Evolutionary conservation across 2,888 invertebrate species (phyloP), one percentile per base, ranked within the genome.

Genomic region (Xanthorhoe designata): DNA sequence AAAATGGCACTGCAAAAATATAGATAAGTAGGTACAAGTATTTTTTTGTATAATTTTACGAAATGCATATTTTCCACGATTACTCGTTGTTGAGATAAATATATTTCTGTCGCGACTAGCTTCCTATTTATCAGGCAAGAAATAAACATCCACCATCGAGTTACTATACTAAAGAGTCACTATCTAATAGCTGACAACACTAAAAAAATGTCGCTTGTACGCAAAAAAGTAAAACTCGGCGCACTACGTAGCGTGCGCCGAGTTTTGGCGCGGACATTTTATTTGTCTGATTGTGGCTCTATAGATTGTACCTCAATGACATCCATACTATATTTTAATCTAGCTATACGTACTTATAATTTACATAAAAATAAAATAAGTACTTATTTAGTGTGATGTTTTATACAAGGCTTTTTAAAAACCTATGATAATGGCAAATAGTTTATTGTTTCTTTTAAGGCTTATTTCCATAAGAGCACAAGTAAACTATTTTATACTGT

Each of bases 1-100:
- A 45, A 60, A 53, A 64, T 64, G 64, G 64, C 64, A 64, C 64
- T 54, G n/a, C 29, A 51, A 51, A 18, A 10, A 51, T 15, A 32
- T 50, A 38, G 10, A 42, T 24, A n/a, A n/a, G n/a, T 35, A 35
- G 9, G 10, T 35, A 42, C 18, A 18, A 32, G 18, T 35, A 35
- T 17, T 32, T 9, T 19, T 50, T 17, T 32, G n/a, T 19, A 50
- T 38, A 18, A 7, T n/a, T 13, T 35, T 51, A 32, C 45, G 52
- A 47, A 61, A 61, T 61, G 60, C 60, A 61, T 61, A 61, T 32
- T 45, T n/a, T n/a, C 10, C 18, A 32, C 49, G 17, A 10, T 24
- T 24, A 45, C 29, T 42, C 24, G 29, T 17, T 38, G 13, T 35
- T 19, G 42, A 52, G 10, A 47, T 49, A 58, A 18, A 18, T 53